phyloP scores from a whole-genome alignment of 2,888 invertebrate species.

The Lasioglossum lativentre region DNA sequence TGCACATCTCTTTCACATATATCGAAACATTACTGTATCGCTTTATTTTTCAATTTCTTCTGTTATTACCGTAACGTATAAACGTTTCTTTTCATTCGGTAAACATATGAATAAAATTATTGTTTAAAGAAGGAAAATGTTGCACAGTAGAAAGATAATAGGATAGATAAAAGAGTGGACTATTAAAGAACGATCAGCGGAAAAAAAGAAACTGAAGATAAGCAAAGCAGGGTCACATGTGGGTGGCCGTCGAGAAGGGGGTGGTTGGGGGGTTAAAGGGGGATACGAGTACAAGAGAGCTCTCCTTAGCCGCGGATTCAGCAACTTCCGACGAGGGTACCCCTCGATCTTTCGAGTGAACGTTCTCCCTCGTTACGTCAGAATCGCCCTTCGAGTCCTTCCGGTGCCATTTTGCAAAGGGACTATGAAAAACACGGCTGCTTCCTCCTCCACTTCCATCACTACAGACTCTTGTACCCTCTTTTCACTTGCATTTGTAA shows the following conservation, averaged over 20 bases:
- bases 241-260: slow-evolving; percentile 6
- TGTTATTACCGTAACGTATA: too few relatives aligned
- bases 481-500: background rate
- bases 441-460: background rate
- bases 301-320: slow-evolving; percentile 69
- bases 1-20: too few relatives aligned
- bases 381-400: slow-evolving; percentile 43
- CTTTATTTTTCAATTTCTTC: too few relatives aligned
- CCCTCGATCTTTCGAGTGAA: slow-evolving; percentile 55
- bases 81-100: too few relatives aligned
- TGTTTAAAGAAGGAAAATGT: background rate
- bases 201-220: background rate
- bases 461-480: background rate
- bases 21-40: too few relatives aligned
- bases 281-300: slow-evolving; percentile 53
- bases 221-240: slow-evolving; percentile 12
- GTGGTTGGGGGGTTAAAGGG: slow-evolving; percentile 15
- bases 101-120: background rate
- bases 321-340: slow-evolving; percentile 64
- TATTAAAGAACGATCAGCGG: background rate
- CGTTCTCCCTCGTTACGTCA: slow-evolving; percentile 56
- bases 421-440: background rate
- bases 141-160: background rate
- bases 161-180: background rate
- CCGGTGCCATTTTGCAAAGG: slow-evolving; percentile 16